Evolutionary conservation across 2,888 invertebrate genomes (phyloP), one percentile per base, ranked within the genome.

Genomic region (Atrina japonica): DNA sequence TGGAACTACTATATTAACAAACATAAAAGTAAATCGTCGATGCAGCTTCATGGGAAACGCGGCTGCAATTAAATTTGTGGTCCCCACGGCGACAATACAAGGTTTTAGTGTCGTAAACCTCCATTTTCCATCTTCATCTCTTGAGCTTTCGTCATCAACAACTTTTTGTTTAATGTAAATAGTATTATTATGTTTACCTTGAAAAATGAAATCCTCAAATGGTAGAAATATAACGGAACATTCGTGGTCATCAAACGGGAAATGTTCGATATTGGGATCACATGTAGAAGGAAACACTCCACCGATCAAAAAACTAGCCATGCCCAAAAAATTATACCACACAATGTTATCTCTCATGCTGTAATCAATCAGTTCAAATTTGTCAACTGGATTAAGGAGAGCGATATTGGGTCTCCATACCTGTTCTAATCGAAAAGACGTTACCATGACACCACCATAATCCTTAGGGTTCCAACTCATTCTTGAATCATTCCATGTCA

Each of bases 1-100:
- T 3, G 77, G 77, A 1, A 75, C 59, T 41, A 77, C 61, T 45
- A 70, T 69, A 40, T 77, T 77, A 21, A 77, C 45, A n/a, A 77
- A 50, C 40, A 75, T 66, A 59, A 75, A 77, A 1, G 45, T 18
- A 11, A 73, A 74, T 49, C 75, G 69, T 25, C 77, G 52, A 14
- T 64, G 29, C 25, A 77, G 60, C 11, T 61, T 68, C 2, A 77
- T 18, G 7, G 70, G 73, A 60, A 56, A 56, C 14, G 40, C 23
- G 23, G 56, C 56, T 11, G 21, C 56, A 16, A 35, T n/a, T 11
- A 56, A 11, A 6, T 40, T 40, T 9, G 40, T 21, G 2, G n/a
- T 40, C 11, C 35, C 40, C 11, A 56, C 35, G 18, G n/a, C 21
- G 9, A n/a, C n/a, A n/a, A 56, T 56, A n/a, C 40, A 30, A 18